Evolutionary conservation across 2,797 vertebrate genomes (phyloP).

Genomic region (Cyclura pinguis): DNA sequence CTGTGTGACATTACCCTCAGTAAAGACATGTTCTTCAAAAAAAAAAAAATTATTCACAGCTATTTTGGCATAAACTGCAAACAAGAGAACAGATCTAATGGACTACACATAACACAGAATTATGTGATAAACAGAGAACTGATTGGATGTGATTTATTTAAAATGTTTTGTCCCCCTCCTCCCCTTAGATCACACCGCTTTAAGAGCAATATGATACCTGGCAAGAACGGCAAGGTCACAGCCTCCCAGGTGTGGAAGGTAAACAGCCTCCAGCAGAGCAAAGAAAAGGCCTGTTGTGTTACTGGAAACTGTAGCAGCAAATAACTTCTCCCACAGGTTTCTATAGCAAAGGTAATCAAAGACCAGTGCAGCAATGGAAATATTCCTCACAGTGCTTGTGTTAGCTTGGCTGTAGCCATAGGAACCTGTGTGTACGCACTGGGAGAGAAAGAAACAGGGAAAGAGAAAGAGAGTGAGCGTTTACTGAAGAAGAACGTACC

Average conservation of each 20-base stretch:
- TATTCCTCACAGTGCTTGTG: fast-evolving
- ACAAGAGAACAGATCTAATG: neutral
- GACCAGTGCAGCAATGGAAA: slow-evolving; percentile 18
- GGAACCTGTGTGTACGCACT: slow-evolving; percentile 27
- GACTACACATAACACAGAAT: neutral
- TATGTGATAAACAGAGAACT: neutral
- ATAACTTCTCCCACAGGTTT: slow-evolving; percentile 11
- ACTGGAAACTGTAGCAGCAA: slow-evolving; percentile 20
- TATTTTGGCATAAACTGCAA: slow-evolving; percentile 7
- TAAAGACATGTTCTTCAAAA: neutral
- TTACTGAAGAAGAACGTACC: neutral
- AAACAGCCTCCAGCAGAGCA: slow-evolving; percentile 1
- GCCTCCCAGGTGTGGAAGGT: neutral
- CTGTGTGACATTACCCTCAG: neutral
- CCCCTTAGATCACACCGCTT: neutral
- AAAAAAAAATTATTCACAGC: neutral
- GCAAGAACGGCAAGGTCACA: neutral
- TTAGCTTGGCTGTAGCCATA: slow-evolving; percentile 35
- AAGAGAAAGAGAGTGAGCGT: neutral
- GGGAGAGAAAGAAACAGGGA: neutral
- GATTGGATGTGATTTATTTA: fast-evolving
- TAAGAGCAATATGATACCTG: slow-evolving; percentile 22
- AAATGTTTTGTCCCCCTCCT: neutral
- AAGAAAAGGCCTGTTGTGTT: fast-evolving
- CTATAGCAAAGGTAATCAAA: slow-evolving; percentile 43